Evolutionary conservation across 1,140 invertebrate genomes (phyloP), one percentile per base, ranked within the genome.

Genomic region (Probaryconus sp.): DNA sequence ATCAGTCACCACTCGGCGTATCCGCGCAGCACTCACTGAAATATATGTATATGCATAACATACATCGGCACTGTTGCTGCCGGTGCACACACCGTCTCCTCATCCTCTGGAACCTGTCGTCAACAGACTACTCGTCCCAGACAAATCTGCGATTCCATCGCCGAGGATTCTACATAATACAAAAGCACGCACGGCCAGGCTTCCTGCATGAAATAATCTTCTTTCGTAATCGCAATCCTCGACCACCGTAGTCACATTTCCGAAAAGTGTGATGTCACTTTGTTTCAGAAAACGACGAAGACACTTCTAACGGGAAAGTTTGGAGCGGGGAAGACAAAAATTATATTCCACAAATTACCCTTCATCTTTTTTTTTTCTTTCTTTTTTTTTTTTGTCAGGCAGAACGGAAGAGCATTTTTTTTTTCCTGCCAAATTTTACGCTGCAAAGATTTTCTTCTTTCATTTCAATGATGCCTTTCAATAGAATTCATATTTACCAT

Each of bases 181-280:
- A 80, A 73, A 68, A 67, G 65, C 63, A 69, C 35, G 37, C 64
- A 60, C 55, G 58, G 67, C 67, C 79, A 68, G 68, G 68, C 63
- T 76, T 77, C 72, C 74, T 79, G 77, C 77, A 83, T 78, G 74
- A 82, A 83, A 84, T 84, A 83, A 84, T 84, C 82, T 81, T 75
- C 80, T 83, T 72, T 82, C 70, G 61, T 50, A 67, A 67, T 73
- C 61, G 55, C 50, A 30, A 63, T 73, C 70, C 71, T 77, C 77
- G 76, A 81, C 74, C 81, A 58, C 73, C 58, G 76, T 72, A 58
- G 67, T 68, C 65, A 40, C 68, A 67, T 64, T 67, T 65, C 69
- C 69, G 55, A 80, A 67, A 74, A 77, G 74, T 81, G 61, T 79
- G 77, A 83, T 76, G 77, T 74, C 77, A 74, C 73, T 74, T 75